Conservation (phyloP, 1,140 invertebrate genomes). For the Pseudomyrmex concolor region DNA sequence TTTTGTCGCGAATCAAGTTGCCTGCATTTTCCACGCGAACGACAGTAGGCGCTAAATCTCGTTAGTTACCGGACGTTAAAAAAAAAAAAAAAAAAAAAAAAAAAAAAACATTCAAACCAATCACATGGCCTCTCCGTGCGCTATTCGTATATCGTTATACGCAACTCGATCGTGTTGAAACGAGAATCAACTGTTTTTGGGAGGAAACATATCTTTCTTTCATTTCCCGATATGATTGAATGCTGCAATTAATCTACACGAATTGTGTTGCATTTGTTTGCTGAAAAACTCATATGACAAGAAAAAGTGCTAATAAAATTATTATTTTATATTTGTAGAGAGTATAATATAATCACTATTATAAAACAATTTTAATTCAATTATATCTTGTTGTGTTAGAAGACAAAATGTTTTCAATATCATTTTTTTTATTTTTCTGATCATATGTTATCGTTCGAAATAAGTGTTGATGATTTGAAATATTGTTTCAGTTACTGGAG, state of each 20-base stretch:
- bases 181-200: constrained; percentile 13
- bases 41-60: constrained; percentile 15
- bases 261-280: neutral
- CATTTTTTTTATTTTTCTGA: neutral
- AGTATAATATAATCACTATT: no score
- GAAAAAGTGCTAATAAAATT: neutral
- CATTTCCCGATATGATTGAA: neutral
- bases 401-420: neutral
- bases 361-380: neutral
- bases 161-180: constrained; percentile 15
- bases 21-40: constrained; percentile 4
- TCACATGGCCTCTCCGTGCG: neutral
- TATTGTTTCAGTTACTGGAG: constrained; percentile 77
- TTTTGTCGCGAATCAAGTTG: constrained; percentile 31
- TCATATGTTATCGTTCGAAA: neutral
- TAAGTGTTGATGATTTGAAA: constrained; percentile 12
- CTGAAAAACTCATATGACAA: neutral
- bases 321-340: no score
- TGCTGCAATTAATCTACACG: neutral
- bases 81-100: constrained; percentile 20
- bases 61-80: constrained; percentile 2
- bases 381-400: neutral
- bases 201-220: neutral
- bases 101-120: neutral
- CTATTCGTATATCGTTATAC: constrained; percentile 27